Evolutionary conservation across 2,888 invertebrate genomes (phyloP).

Genomic region (Epiblema foenella): DNA sequence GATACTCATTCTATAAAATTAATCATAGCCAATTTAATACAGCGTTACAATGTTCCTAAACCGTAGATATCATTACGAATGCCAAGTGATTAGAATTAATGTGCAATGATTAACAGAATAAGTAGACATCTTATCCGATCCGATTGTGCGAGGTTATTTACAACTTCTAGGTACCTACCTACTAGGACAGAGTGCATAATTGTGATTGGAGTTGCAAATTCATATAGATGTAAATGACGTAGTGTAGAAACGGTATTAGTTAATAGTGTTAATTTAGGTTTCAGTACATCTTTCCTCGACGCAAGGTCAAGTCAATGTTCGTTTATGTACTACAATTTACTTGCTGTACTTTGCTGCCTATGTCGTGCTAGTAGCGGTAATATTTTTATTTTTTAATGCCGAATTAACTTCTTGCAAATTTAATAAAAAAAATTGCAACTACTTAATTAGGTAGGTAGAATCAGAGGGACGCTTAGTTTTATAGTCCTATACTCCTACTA

Average conservation of each 20-base stretch:
- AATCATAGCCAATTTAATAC: conserved; percentile 37
- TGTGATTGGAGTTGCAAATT: background rate
- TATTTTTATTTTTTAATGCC: background rate
- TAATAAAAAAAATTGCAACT: too few species aligned
- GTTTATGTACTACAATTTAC: too few species aligned
- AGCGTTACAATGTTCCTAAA: conserved; percentile 27
- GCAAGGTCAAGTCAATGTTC: conserved; percentile 33
- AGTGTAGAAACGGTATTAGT: conserved; percentile 17
- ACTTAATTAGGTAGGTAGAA: too few species aligned
- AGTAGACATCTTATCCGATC: conserved; percentile 14
- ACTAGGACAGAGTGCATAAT: conserved; percentile 10
- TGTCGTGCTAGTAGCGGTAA: too few species aligned
- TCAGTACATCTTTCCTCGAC: conserved; percentile 22
- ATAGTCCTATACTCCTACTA: too few species aligned
- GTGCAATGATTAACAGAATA: conserved; percentile 21
- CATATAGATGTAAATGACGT: conserved; percentile 7
- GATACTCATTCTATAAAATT: conserved; percentile 37
- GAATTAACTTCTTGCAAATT: background rate
- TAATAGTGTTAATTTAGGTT: conserved; percentile 29
- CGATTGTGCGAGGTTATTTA: conserved; percentile 8
- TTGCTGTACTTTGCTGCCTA: too few species aligned
- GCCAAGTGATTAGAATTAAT: conserved; percentile 31
- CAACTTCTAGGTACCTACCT: background rate
- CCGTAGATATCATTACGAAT: conserved; percentile 17
- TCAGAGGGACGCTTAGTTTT: too few species aligned